These are phyloP conservation scores for Cacoxenus indagator DNA, from an alignment of 2,888 invertebrate genomes.

Conservation along the genomic window DNA sequence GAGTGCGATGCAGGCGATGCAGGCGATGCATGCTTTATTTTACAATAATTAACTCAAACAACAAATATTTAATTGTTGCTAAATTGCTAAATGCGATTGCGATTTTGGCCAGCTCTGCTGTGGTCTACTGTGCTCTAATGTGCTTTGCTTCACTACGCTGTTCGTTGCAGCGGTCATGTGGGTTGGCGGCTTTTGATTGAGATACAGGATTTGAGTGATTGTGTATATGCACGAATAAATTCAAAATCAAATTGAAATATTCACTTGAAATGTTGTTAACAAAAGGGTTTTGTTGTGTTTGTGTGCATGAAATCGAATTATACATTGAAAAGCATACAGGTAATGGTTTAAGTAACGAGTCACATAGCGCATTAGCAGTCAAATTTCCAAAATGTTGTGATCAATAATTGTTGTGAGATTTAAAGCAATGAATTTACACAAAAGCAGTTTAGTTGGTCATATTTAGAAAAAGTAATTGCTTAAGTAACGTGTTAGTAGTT, in stretches of 20 bases:
- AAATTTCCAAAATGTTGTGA: too few species aligned
- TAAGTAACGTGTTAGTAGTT: neutral
- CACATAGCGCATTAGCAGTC: too few species aligned
- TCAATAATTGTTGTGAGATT: too few species aligned
- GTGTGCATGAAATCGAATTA: too few species aligned
- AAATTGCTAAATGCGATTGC: neutral
- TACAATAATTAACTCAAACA: slow-evolving; percentile 12
- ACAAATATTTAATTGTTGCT: slow-evolving; percentile 12
- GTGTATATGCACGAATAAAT: too few species aligned
- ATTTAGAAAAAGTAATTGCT: neutral
- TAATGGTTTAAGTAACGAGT: too few species aligned
- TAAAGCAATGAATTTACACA: too few species aligned
- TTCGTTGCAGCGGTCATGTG: neutral
- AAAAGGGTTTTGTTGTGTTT: neutral
- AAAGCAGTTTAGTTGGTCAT: too few species aligned
- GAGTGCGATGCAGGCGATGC: too few species aligned
- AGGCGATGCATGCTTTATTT: neutral
- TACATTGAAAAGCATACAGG: too few species aligned
- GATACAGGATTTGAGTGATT: too few species aligned
- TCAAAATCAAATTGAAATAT: neutral
- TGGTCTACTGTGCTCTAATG: neutral
- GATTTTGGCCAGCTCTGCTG: neutral
- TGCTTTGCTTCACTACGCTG: neutral
- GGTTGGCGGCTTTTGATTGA: too few species aligned
- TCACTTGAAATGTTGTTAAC: neutral